Base-by-base conservation (phyloP, 1,140 invertebrate genomes). In the Bombus terrestris region DNA sequence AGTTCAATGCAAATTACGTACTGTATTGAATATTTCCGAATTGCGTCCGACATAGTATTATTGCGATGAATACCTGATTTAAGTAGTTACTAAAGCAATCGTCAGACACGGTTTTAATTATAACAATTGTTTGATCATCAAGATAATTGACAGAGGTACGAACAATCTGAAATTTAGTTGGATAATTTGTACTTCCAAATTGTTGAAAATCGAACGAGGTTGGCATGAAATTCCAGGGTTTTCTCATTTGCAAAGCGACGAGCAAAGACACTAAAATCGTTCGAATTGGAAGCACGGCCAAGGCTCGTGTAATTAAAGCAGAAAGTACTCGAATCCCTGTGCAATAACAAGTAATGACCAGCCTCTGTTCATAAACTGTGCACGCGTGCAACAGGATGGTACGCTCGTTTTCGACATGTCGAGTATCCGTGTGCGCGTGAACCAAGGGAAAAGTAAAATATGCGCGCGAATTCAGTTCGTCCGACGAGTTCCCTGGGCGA, bases 281-380 rank as follows among this genome's bases (percentile, higher is more conserved):
- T 37, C 12, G 59, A 75, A 37, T 32, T 37, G 18, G 22, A 59
- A 37, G 12, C 22, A 2, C 12, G 62, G 22, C 5, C 4, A 68
- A 53, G 41, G 32, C 32, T 22, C 41, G 41, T 59, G 57, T 81
- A 81, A 85, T 85, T 85, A 85, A 69, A 85, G 57, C 69, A 53
- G 22, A 59, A 85, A 79, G 43, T 81, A 53, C 77, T 85, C 43
- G 64, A 68, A 72, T 85, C 41, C 37, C 64, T n/a, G n/a, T 25
- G 41, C 72, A 39, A 39, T 82, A 66, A 75, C 72, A 47, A 74
- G 59, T 66, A 74, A 81, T 74, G 71, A 35, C 39, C 37, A 3
- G 2, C 32, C 39, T 47, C 43, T 71, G 25, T 64, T 62, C 57
- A 28, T 35, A 62, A 82, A 82, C 57, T 66, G n/a, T 15, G 39